Conservation (phyloP, 2,888 invertebrate genomes). For the Lochmaea crataegi region DNA sequence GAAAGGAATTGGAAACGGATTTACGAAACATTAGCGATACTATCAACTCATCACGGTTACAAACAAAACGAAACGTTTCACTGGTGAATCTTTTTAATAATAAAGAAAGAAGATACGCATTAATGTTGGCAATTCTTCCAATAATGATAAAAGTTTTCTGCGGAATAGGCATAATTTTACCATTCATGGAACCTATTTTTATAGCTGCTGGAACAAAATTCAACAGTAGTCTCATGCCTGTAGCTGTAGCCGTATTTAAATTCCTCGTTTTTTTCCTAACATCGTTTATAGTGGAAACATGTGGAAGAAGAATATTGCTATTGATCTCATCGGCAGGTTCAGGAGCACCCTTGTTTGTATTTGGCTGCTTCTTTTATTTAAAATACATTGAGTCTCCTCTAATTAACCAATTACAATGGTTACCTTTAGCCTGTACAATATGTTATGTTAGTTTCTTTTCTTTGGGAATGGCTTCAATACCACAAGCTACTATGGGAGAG, state of each 20-base stretch:
- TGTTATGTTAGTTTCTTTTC: constrained; percentile 79
- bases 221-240: not conserved
- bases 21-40: not conserved
- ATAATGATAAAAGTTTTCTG: not conserved
- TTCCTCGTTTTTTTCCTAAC: not conserved
- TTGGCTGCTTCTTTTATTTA: not conserved
- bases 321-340: not conserved
- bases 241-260: constrained; percentile 1
- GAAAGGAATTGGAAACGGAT: not conserved
- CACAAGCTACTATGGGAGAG: constrained; percentile 85
- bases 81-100: not conserved
- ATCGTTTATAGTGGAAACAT: constrained; percentile 71
- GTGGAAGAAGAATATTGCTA: constrained; percentile 1
- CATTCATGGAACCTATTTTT: constrained; percentile 1
- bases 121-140: not conserved
- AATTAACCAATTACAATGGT: constrained; percentile 62
- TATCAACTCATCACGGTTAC: constrained; percentile 50
- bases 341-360: not conserved
- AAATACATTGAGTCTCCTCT: not conserved
- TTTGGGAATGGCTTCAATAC: constrained; percentile 76
- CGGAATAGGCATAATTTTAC: not conserved
- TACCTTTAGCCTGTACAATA: constrained; percentile 77
- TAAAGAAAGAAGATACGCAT: not conserved
- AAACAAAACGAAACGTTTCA: not conserved
- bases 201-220: not conserved